Evolutionary conservation across 1,140 invertebrate species (phyloP).

Genomic region (Bombus fervidus): DNA sequence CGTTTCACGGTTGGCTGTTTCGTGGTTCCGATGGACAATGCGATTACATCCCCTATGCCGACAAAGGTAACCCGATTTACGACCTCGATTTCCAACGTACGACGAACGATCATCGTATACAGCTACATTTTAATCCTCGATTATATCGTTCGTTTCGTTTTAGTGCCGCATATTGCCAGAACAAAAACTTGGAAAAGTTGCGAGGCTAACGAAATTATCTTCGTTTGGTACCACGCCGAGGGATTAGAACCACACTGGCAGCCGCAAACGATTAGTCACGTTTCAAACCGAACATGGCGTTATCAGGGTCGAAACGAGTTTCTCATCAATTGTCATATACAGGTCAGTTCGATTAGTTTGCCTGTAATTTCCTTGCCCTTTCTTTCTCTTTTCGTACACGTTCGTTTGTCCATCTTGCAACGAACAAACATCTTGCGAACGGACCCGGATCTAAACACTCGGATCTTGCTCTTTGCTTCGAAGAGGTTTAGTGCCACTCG

Average conservation of each 20-base stretch:
- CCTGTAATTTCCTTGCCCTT: no score
- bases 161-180: constrained; percentile 85
- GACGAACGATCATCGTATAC: no score
- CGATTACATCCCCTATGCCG: constrained; percentile 86
- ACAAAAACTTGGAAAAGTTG: constrained; percentile 86
- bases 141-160: constrained; percentile 30
- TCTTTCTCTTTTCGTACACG: no score
- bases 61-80: constrained; percentile 78
- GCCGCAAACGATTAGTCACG: constrained; percentile 84
- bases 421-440: not conserved
- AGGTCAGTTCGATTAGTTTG: constrained; percentile 78
- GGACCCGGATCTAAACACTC: not conserved
- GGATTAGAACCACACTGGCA: constrained; percentile 87
- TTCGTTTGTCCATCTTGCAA: no score
- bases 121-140: no score
- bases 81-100: not conserved
- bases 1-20: constrained; percentile 95
- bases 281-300: constrained; percentile 84
- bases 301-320: constrained; percentile 91
- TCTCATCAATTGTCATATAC: constrained; percentile 88
- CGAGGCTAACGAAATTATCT: constrained; percentile 90
- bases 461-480: not conserved
- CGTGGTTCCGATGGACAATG: constrained; percentile 88
- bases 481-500: not conserved
- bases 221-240: constrained; percentile 93